phyloP scores from a whole-genome alignment of 2,888 invertebrate species.

The Shargacucullia verbasci region DNA sequence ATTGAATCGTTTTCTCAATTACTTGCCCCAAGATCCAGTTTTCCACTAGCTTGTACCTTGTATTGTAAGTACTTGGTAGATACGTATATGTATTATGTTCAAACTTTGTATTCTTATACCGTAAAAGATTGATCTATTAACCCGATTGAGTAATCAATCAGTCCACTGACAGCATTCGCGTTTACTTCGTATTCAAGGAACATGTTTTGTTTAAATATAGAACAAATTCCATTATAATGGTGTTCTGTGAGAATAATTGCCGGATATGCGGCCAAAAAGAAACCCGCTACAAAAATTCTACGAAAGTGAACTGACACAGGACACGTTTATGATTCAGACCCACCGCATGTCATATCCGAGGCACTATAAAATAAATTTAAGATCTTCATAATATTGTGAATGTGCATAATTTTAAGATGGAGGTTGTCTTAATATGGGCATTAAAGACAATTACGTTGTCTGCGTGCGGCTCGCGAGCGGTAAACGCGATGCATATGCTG shows the following conservation, averaged over 20 bases:
- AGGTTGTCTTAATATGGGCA: conserved; percentile 75
- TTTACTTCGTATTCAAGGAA: not conserved
- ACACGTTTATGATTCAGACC: conserved; percentile 53
- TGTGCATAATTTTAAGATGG: conserved; percentile 59
- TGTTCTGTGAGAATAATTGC: conserved; percentile 19
- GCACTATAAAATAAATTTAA: conserved; percentile 58
- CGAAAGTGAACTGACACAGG: conserved; percentile 33
- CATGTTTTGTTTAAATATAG: conserved; percentile 18
- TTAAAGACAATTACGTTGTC: conserved; percentile 73
- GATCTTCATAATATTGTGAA: conserved; percentile 61
- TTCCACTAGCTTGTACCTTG: not conserved
- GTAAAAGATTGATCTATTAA: conserved; percentile 11
- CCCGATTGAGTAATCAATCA: conserved; percentile 8
- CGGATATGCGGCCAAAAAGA: conserved; percentile 40
- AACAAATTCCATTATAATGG: conserved; percentile 19
- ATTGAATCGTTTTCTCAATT: not conserved
- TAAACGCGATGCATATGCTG: conserved; percentile 53
- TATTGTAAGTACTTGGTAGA: too few species aligned
- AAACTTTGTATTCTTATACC: conserved; percentile 11
- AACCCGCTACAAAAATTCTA: conserved; percentile 38
- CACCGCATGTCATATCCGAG: conserved; percentile 44
- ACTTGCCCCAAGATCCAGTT: not conserved
- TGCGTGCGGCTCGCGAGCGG: conserved; percentile 63
- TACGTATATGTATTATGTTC: too few species aligned
- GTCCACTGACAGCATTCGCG: not conserved